A percentile compares a stretch with the other conserved stretches of the same genome.
Evolutionary conservation across 2,888 invertebrate species (phyloP).

Genomic region (Gerosis bhagava): DNA sequence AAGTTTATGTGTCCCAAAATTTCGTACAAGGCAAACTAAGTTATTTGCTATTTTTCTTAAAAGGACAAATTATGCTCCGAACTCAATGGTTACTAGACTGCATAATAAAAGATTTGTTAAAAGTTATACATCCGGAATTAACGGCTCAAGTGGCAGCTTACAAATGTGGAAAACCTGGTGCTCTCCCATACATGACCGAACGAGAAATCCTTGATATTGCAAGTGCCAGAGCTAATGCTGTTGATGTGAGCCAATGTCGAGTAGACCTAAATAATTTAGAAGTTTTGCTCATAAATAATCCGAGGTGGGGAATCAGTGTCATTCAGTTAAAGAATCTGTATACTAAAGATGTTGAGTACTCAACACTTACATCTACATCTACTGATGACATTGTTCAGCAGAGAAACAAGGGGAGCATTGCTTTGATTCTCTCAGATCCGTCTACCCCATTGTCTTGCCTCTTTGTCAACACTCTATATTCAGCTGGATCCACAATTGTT

Average conservation of each 20-base stretch:
- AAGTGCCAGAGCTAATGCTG: constrained; percentile 51
- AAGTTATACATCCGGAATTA: constrained; percentile 85
- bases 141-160: constrained; percentile 80
- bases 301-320: constrained; percentile 87
- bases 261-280: constrained; percentile 85
- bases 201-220: constrained; percentile 83
- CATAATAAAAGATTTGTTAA: constrained; percentile 84
- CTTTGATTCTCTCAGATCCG: constrained; percentile 81
- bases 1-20: no score
- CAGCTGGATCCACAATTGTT: constrained; percentile 65
- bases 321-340: constrained; percentile 67
- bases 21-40: no score
- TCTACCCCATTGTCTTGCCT: constrained; percentile 84
- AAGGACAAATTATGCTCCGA: constrained; percentile 85
- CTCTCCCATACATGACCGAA: constrained; percentile 83
- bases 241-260: constrained; percentile 70
- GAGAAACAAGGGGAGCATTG: constrained; percentile 77
- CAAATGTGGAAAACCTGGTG: constrained; percentile 78
- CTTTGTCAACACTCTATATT: constrained; percentile 81
- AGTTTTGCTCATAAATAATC: constrained; percentile 86
- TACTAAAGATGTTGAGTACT: constrained; percentile 59
- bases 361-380: constrained; percentile 50
- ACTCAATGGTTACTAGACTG: no score
- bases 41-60: no score
- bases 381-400: constrained; percentile 79